Percentiles rank a stretch among this genome's conserved stretches.
phyloP scores from a whole-genome alignment of 2,888 invertebrate genomes.

The Trilocha varians region DNA sequence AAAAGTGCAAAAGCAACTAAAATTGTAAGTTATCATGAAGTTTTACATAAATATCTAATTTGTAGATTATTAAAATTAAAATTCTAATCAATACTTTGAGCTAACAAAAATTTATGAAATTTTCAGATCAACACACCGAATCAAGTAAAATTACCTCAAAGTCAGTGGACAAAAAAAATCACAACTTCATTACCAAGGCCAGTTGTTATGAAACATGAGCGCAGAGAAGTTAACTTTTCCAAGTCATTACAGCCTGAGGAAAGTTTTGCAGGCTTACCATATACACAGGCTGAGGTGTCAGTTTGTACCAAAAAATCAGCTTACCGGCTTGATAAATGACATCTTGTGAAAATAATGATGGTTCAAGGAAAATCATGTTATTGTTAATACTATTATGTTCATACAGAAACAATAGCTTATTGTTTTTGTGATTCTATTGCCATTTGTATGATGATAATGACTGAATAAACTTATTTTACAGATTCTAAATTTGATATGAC shows the following conservation, averaged over 20 bases:
- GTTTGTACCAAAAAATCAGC: conserved; percentile 48
- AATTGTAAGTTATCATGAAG: conserved; percentile 32
- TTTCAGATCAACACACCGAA: conserved; percentile 41
- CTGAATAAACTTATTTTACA: no score
- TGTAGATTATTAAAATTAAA: no score
- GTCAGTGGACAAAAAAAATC: conserved; percentile 38
- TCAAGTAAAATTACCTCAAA: conserved; percentile 35
- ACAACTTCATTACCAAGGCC: conserved; percentile 35
- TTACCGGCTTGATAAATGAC: conserved; percentile 6
- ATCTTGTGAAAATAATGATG: no score
- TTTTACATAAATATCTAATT: not conserved
- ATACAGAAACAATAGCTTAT: no score
- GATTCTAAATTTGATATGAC: no score
- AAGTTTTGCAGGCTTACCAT: conserved; percentile 43
- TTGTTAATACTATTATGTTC: no score
- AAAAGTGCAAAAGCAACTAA: conserved; percentile 46
- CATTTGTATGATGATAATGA: no score
- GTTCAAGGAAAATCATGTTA: no score
- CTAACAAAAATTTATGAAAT: conserved; percentile 1
- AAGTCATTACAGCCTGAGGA: conserved; percentile 34
- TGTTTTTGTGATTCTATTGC: no score
- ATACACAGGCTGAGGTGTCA: conserved; percentile 50
- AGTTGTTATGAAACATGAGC: conserved; percentile 41
- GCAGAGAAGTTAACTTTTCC: conserved; percentile 28
- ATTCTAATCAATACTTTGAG: no score